Conservation (phyloP, 2,113 vertebrate genomes). For the Rhipidura dahli region DNA sequence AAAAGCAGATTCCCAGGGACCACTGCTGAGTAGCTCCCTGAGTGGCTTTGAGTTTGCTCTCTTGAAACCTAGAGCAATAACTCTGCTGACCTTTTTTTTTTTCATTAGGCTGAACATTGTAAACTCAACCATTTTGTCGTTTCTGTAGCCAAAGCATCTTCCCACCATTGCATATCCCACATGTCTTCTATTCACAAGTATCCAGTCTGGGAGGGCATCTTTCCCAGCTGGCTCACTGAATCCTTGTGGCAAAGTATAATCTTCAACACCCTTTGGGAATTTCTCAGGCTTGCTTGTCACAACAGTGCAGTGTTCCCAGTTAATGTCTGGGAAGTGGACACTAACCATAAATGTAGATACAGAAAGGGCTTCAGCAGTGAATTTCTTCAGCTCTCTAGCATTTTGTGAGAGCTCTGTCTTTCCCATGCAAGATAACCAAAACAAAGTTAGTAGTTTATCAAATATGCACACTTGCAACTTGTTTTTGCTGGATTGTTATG, state of each 20-base stretch:
- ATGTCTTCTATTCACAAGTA: background rate
- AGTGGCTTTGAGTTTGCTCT: background rate
- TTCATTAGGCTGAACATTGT: background rate
- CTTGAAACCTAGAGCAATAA: background rate
- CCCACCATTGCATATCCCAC: no score
- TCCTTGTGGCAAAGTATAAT: background rate
- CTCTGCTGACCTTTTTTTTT: background rate
- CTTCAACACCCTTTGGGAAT: background rate
- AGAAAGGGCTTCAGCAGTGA: no score
- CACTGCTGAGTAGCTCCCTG: background rate
- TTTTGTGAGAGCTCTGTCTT: no score
- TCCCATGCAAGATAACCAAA: no score
- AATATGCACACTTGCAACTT: no score
- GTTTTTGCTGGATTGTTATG: no score
- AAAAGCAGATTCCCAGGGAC: background rate
- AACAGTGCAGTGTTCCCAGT: background rate
- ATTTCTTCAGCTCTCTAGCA: no score
- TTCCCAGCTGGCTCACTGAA: background rate
- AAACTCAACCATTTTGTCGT: background rate
- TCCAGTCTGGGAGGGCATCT: background rate
- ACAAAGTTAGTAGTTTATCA: no score
- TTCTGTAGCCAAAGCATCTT: background rate
- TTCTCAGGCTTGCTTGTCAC: background rate
- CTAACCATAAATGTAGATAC: no score
- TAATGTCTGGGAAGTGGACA: background rate